phyloP scores from a whole-genome alignment of 1,140 invertebrate species.

The Drosophila sproati region DNA sequence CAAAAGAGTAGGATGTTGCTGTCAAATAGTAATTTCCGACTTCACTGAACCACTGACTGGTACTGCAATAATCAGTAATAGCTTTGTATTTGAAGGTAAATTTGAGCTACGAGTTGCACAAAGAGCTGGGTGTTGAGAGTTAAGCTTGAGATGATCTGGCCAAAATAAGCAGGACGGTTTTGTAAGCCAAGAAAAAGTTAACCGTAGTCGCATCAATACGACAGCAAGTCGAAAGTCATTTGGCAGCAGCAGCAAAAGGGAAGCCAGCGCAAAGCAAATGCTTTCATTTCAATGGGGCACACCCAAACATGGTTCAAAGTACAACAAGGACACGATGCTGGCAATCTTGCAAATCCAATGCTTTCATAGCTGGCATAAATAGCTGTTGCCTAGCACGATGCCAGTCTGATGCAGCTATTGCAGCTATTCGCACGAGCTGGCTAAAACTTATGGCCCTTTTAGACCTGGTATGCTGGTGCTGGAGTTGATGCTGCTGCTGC shows the following conservation, averaged over 20 bases:
- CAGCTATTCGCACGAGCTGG: conserved; percentile 46
- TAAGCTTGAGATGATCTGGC: not conserved
- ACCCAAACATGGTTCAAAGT: conserved; percentile 23
- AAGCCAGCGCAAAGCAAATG: conserved; percentile 1
- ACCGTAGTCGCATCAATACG: conserved; percentile 9
- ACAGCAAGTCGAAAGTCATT: conserved; percentile 19
- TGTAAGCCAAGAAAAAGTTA: conserved; percentile 2
- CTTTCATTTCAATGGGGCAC: conserved; percentile 14
- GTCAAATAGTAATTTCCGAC: conserved; percentile 1
- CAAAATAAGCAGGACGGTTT: not conserved
- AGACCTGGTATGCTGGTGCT: not conserved
- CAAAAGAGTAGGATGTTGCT: not conserved
- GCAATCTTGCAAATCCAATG: conserved; percentile 40
- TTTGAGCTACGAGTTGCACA: not conserved
- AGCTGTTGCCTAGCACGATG: conserved; percentile 32
- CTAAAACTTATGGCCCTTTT: conserved; percentile 50
- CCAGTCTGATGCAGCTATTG: conserved; percentile 5
- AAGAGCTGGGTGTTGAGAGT: not conserved
- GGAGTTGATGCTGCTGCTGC: too few relatives aligned
- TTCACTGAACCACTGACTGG: not conserved
- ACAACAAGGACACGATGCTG: conserved; percentile 29
- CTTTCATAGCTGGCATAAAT: conserved; percentile 62
- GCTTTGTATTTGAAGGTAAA: not conserved
- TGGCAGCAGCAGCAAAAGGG: conserved; percentile 4
- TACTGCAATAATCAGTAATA: not conserved